Evolutionary conservation across 1,140 invertebrate species (phyloP).

Genomic region (Psilanteris sp.): DNA sequence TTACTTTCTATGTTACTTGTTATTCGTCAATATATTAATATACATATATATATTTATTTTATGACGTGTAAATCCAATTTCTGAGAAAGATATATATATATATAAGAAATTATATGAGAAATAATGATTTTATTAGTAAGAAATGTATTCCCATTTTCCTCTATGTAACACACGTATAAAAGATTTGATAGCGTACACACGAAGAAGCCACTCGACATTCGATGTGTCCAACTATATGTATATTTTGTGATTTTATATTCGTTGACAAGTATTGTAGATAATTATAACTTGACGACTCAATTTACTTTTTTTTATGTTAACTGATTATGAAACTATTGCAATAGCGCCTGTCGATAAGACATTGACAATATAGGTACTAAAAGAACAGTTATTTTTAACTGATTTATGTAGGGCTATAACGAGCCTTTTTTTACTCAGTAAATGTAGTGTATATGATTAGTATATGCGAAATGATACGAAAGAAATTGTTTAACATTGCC

Average conservation of each 20-base stretch:
- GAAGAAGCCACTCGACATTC: constrained; percentile 36
- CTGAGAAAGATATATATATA: background rate
- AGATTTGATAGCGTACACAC: constrained; percentile 4
- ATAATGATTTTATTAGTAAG: too few relatives aligned
- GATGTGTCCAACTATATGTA: constrained; percentile 71
- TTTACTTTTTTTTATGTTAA: constrained; percentile 73
- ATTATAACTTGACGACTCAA: constrained; percentile 76
- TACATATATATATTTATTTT: too few relatives aligned
- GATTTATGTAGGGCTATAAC: constrained; percentile 54
- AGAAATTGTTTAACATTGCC: constrained; percentile 61
- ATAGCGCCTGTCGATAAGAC: constrained; percentile 56
- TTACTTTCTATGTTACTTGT: too few relatives aligned
- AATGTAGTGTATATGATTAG: constrained; percentile 51
- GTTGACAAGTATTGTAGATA: constrained; percentile 79
- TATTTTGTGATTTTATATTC: constrained; percentile 80
- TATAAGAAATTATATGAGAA: too few relatives aligned
- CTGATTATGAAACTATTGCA: constrained; percentile 9
- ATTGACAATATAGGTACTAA: constrained; percentile 74
- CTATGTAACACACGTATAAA: constrained; percentile 8
- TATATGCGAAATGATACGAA: constrained; percentile 40
- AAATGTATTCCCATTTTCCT: too few relatives aligned
- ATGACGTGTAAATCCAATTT: too few relatives aligned
- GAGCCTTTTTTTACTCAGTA: constrained; percentile 44
- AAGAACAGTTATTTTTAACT: constrained; percentile 68
- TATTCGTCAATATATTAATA: too few relatives aligned